Conservation (phyloP, 1,140 invertebrate species). For the Araneus ventricosus region DNA sequence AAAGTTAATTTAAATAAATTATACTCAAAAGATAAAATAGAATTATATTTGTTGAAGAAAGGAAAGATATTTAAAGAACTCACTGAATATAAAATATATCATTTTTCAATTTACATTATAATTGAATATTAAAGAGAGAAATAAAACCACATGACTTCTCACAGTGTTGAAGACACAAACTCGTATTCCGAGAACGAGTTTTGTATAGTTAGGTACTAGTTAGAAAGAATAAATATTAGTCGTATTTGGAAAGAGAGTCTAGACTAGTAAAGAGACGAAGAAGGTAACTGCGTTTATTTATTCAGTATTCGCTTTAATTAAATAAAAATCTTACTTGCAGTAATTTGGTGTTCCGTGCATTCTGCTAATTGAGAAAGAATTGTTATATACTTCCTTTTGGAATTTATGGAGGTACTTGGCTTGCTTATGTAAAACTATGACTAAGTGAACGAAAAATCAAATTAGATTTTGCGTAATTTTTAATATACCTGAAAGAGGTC, state of each 20-base stretch:
- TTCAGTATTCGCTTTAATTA: background rate
- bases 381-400: background rate
- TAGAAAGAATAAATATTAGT: background rate
- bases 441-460: too few species aligned
- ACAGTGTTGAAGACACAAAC: too few species aligned
- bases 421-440: too few species aligned
- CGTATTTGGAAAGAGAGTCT: background rate
- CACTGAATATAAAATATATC: too few species aligned
- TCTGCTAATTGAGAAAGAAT: background rate
- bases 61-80: too few species aligned
- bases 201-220: too few species aligned
- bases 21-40: too few species aligned
- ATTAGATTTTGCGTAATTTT: too few species aligned
- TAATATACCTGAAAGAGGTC: too few species aligned
- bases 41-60: too few species aligned
- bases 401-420: background rate
- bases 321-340: background rate
- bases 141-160: background rate
- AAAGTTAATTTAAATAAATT: too few species aligned
- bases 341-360: background rate
- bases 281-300: background rate
- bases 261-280: background rate
- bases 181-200: too few species aligned
- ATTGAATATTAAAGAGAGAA: background rate
- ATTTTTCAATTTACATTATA: background rate